Percentiles rank a stretch among this genome's conserved stretches.
These are phyloP conservation scores for Pseudonaja textilis DNA, from an alignment of 2,113 vertebrate species.

Conservation along the genomic window DNA sequence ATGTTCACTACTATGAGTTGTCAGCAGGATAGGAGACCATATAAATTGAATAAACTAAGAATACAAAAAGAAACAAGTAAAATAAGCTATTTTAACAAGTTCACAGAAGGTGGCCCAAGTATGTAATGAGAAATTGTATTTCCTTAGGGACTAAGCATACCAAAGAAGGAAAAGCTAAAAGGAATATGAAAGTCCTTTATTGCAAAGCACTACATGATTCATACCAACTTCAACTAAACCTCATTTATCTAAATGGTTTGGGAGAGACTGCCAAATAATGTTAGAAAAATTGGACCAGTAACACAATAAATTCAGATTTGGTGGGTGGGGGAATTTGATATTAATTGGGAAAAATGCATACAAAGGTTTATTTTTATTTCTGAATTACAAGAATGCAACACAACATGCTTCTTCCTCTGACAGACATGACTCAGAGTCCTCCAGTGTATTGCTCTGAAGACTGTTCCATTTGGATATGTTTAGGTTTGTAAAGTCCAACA, in stretches of 20 bases:
- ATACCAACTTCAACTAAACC: not conserved
- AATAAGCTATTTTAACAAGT: not conserved
- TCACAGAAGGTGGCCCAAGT: not conserved
- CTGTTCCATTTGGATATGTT: not conserved
- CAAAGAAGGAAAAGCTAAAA: not conserved
- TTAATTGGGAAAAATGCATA: slow-evolving; percentile 18
- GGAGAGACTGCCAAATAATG: slow-evolving; percentile 4
- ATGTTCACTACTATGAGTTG: not conserved
- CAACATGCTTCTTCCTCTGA: not conserved
- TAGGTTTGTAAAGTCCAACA: not conserved
- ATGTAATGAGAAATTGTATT: not conserved
- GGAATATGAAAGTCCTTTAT: not conserved
- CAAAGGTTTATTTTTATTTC: not conserved
- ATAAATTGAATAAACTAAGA: not conserved
- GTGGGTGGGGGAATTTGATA: not conserved
- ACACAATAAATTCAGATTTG: slow-evolving; percentile 5
- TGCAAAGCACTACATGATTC: not conserved
- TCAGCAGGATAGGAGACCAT: not conserved
- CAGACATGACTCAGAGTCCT: not conserved
- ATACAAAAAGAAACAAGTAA: not conserved
- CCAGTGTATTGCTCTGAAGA: not conserved
- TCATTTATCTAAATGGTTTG: slow-evolving; percentile 31
- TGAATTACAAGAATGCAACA: not conserved
- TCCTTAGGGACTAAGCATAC: not conserved
- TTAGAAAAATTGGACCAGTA: slow-evolving; percentile 18